These are phyloP conservation scores for Nannoperca australis DNA, from an alignment of 2,797 vertebrate species.

Conservation along the genomic window DNA sequence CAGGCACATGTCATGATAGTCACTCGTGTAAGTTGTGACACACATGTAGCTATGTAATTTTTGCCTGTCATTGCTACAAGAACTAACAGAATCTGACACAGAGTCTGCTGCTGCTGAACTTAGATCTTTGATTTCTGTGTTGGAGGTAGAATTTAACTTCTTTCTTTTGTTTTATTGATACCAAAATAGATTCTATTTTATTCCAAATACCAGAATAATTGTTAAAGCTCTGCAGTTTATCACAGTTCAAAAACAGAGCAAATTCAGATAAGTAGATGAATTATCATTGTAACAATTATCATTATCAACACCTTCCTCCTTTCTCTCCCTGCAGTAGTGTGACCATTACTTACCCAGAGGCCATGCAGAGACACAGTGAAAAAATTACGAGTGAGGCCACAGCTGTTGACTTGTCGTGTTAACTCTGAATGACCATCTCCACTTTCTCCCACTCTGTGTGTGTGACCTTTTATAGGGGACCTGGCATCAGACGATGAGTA, in stretches of 20 bases:
- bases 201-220: neutral
- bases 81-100: constrained; percentile 10
- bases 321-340: neutral
- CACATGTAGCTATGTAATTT: constrained; percentile 18
- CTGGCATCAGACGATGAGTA: constrained; percentile 83
- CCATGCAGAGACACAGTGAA: neutral
- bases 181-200: neutral
- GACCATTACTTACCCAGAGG: constrained; percentile 4
- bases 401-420: constrained; percentile 53
- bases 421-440: constrained; percentile 48
- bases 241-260: neutral
- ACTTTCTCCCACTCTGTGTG: constrained; percentile 32
- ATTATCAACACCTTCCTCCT: constrained; percentile 1
- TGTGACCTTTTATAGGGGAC: constrained; percentile 68
- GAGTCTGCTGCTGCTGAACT: neutral
- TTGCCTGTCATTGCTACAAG: neutral
- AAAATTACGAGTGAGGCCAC: constrained; percentile 28
- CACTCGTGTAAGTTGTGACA: constrained; percentile 44
- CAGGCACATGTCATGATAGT: constrained; percentile 23
- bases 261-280: neutral
- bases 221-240: neutral
- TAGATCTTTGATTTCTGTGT: neutral
- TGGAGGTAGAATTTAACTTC: neutral
- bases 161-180: neutral
- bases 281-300: constrained; percentile 5